phyloP scores from a whole-genome alignment of 2,888 invertebrate species.

The Mantis religiosa region DNA sequence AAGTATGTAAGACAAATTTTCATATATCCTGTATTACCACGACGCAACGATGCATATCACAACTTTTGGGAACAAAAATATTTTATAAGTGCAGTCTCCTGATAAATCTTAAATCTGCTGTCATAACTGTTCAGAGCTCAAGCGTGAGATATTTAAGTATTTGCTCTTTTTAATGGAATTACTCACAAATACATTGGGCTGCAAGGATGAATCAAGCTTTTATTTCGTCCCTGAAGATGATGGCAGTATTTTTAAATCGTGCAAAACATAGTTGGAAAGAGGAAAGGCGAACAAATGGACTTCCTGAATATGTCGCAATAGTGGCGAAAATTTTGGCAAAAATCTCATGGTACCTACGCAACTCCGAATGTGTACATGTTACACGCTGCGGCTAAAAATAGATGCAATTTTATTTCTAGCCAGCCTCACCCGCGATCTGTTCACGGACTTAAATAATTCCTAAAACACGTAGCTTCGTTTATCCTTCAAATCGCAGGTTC shows the following conservation, averaged over 20 bases:
- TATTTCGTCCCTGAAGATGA: neutral
- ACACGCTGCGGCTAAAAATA: neutral
- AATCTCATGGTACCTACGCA: neutral
- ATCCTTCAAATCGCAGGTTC: neutral
- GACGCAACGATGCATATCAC: no score
- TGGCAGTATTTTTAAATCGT: neutral
- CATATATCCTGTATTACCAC: no score
- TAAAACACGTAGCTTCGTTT: neutral
- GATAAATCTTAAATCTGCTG: no score
- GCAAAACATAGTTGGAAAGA: neutral
- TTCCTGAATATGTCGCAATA: neutral
- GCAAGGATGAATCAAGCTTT: neutral
- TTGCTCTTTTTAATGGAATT: no score
- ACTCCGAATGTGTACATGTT: neutral
- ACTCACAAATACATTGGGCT: no score
- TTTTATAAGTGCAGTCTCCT: no score
- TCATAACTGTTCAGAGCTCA: no score
- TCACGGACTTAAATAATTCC: neutral
- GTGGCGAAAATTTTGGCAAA: neutral
- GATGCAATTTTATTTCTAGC: neutral
- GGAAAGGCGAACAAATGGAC: neutral
- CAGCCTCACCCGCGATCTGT: neutral
- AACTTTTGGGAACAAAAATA: no score
- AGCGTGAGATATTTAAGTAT: no score
- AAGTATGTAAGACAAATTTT: no score